These are phyloP conservation scores for Dreissena polymorpha DNA, from an alignment of 1,140 invertebrate species.

Conservation along the genomic window DNA sequence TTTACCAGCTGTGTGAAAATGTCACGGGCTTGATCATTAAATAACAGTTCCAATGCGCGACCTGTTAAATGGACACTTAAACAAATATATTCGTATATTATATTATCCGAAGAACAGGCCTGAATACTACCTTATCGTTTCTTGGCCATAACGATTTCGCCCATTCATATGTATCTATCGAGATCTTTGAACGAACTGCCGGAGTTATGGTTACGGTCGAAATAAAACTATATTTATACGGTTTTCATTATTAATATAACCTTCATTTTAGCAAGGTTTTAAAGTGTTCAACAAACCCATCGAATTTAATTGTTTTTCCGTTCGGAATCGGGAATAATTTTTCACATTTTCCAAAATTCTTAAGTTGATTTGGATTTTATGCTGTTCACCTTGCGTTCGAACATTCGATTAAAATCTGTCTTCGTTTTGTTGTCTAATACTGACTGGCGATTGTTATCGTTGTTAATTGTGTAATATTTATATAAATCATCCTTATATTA, in stretches of 20 bases:
- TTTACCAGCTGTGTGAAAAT: slow-evolving; percentile 1
- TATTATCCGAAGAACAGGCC: background rate
- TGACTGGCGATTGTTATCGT: background rate
- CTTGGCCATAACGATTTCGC: background rate
- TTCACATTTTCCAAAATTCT: slow-evolving; percentile 29
- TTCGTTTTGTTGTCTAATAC: slow-evolving; percentile 5
- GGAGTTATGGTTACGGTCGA: background rate
- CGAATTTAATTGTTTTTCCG: background rate
- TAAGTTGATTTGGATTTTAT: slow-evolving; percentile 10
- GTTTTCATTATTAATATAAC: background rate
- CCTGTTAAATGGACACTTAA: slow-evolving; percentile 1
- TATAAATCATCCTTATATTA: too few species aligned
- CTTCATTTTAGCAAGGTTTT: background rate
- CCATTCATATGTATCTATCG: background rate
- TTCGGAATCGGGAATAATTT: background rate
- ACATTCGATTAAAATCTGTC: background rate
- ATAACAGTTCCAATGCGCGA: background rate
- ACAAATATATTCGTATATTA: slow-evolving; percentile 1
- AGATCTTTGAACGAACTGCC: background rate
- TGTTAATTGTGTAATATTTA: too few species aligned
- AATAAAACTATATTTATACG: background rate
- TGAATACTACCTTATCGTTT: slow-evolving; percentile 15
- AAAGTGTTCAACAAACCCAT: slow-evolving; percentile 14
- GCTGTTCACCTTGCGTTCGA: slow-evolving; percentile 11
- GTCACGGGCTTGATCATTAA: slow-evolving; percentile 10